Conservation (phyloP, 2,797 vertebrate genomes). For the Crocidura indochinensis region DNA sequence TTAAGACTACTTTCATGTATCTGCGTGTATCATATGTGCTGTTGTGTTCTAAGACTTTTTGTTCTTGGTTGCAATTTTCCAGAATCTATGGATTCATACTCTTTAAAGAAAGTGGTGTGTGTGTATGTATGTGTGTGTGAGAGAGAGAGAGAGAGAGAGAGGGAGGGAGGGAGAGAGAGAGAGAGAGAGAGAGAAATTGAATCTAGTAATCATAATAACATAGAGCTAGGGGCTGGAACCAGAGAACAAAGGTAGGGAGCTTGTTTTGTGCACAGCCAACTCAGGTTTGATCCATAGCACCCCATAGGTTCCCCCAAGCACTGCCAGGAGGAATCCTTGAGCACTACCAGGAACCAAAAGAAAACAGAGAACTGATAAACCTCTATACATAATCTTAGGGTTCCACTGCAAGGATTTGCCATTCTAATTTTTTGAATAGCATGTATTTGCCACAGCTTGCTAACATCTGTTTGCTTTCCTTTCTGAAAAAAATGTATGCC, state of each 20-base stretch:
- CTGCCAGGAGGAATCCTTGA: no score
- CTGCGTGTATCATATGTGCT: background rate
- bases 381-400: slow-evolving; percentile 54
- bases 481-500: background rate
- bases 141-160: background rate
- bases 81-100: slow-evolving; percentile 46
- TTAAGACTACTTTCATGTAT: slow-evolving; percentile 53
- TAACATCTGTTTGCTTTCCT: slow-evolving; percentile 30
- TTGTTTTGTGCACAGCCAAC: no score
- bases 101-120: background rate
- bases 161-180: no score
- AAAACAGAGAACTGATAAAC: slow-evolving; percentile 23
- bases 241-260: no score
- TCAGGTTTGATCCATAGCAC: no score
- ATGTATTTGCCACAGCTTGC: slow-evolving; percentile 34
- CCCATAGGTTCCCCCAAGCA: no score
- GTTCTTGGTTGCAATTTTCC: slow-evolving; percentile 38
- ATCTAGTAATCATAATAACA: slow-evolving; percentile 51
- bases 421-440: slow-evolving; percentile 40
- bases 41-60: slow-evolving; percentile 1
- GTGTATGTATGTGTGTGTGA: no score
- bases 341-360: no score
- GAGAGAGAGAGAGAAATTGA: no score
- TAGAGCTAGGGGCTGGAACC: no score
- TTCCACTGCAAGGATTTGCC: slow-evolving; percentile 40